These are phyloP conservation scores for Cataglyphis livida DNA, from an alignment of 2,888 invertebrate genomes.

Conservation along the genomic window DNA sequence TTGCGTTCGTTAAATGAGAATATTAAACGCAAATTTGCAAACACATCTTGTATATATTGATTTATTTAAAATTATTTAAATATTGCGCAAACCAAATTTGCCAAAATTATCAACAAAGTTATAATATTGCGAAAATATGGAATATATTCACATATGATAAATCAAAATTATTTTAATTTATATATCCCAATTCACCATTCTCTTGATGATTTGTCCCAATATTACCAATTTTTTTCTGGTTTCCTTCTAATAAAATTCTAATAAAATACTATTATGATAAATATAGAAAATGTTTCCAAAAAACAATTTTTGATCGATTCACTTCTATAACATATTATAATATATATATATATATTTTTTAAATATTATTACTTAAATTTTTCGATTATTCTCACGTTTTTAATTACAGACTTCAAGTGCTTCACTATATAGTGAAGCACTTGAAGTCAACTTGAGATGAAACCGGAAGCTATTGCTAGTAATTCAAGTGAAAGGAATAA, in stretches of 20 bases:
- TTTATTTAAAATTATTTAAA: conserved; percentile 22
- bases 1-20: neutral
- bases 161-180: neutral
- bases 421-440: conserved; percentile 37
- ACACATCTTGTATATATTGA: neutral
- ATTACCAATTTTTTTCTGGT: neutral
- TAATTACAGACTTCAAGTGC: conserved; percentile 34
- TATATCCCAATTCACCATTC: neutral
- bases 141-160: neutral
- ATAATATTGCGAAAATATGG: neutral
- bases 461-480: conserved; percentile 66
- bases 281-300: neutral
- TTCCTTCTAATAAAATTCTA: neutral
- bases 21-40: conserved; percentile 1
- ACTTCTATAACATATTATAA: conserved; percentile 13
- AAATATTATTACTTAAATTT: conserved; percentile 11
- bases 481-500: conserved; percentile 68
- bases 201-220: neutral
- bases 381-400: conserved; percentile 39
- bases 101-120: neutral
- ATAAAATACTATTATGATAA: conserved; percentile 4
- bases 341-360: neutral
- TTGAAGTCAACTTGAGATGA: conserved; percentile 51
- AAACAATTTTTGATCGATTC: conserved; percentile 30
- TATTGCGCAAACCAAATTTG: conserved; percentile 3